Base-by-base conservation (phyloP, 2,113 vertebrate species). In the Mandrillus leucophaeus region DNA sequence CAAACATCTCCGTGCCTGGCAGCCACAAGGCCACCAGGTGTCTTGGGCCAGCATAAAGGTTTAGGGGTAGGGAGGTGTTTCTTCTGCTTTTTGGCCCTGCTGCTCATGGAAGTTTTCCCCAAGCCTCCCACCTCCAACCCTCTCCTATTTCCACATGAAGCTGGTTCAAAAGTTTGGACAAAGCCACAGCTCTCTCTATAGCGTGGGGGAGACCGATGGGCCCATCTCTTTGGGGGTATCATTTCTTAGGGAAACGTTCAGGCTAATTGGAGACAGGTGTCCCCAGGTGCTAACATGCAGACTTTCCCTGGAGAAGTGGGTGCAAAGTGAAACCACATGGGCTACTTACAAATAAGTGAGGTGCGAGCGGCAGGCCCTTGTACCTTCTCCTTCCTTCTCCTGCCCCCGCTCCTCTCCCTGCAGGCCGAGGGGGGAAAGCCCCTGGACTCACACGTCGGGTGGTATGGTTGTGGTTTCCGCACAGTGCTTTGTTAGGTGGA, bases 321-420 rank as follows among this genome's bases (percentile, higher is more conserved):
- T 99, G 99, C 98, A 99, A 99, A 99, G 99, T 99, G 98, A 99
- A 99, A 99, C 99, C 99, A 99, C 99, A 99, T 99, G 99, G 99
- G 98, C 96, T 96, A 97, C 98, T 99, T 98, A 99, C 98, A 98
- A 98, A 99, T 98, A 98, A 98, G 98, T 98, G 99, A 99, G 99
- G 99, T 99, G 99, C 98, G 99, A 99, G 99, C 50, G 96, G 97
- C 96, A 98, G 96, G 98, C 97, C 96, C 78, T 48, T 45, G 52
- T 70, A 61, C 93, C 92, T 93, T 84, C 50, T 75, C 57, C 50
- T 95, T 75, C 97, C 89, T 76, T 75, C 84, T 90, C 40, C 79
- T 84, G 43, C 82, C 72, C 13, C 30, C 0, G 5, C 64, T 38
- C 22, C 30, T 48, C 61, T 83, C 68, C 50, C 72, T 87, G 40